Conservation (phyloP, 2,888 invertebrate genomes). For the Cheilosia scutellata region DNA sequence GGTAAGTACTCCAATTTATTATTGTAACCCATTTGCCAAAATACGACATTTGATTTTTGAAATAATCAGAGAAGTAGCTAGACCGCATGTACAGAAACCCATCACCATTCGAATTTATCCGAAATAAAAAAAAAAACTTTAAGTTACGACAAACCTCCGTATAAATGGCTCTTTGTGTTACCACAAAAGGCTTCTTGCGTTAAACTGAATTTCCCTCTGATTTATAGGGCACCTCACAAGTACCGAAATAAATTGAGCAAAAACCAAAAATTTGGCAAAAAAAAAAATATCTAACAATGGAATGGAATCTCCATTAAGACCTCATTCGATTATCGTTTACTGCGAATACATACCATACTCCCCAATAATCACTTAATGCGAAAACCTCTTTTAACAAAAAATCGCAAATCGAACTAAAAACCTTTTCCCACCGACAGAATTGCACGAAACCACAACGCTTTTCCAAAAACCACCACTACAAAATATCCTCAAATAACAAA, state of each 20-base stretch:
- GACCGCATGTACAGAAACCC: no score
- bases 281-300: neutral
- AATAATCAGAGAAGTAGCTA: no score
- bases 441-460: slow-evolving; percentile 38
- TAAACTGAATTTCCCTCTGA: neutral
- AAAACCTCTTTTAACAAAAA: slow-evolving; percentile 22
- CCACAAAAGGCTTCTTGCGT: neutral
- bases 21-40: no score
- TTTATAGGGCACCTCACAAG: neutral
- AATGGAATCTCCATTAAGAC: slow-evolving; percentile 12
- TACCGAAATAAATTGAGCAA: slow-evolving; percentile 6
- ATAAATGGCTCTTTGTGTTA: no score
- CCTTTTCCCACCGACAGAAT: slow-evolving; percentile 17
- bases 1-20: no score
- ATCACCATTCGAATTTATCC: no score
- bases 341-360: slow-evolving; percentile 4
- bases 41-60: no score
- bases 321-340: slow-evolving; percentile 36
- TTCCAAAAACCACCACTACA: slow-evolving; percentile 34
- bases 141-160: no score
- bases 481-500: slow-evolving; percentile 56
- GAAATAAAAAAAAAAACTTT: no score
- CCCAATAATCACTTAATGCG: slow-evolving; percentile 40
- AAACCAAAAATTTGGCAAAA: neutral
- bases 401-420: slow-evolving; percentile 30